Base-by-base conservation (phyloP, 2,797 vertebrate species). In the Acrossocheilus wenchowensis region DNA sequence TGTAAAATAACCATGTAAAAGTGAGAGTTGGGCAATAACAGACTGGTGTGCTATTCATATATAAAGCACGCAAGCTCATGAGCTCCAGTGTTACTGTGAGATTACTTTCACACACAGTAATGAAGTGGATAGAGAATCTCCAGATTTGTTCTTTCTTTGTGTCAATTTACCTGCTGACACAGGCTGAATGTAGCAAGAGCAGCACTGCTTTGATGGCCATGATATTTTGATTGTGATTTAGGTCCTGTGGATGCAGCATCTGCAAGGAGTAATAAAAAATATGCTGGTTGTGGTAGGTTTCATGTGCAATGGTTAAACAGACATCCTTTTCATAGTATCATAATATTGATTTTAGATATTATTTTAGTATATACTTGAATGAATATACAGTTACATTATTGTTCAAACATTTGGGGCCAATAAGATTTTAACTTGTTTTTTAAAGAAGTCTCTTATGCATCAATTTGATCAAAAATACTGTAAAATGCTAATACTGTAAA, bases 111-210 rank as follows among this genome's bases (percentile, higher is more conserved):
- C 12, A 39, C 62, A 78, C 34, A 69, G 48, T 30, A 54, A 84
- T 78, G 83, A 39, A 45, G n/a, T 57, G 75, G 83, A 57, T 3
- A 34, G 50, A 78, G 50, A 78, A 71, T 41, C 48, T 85, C 2
- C 36, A 45, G 36, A 30, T 85, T 79, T 72, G 19, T 11, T 79
- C 39, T 45, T 60, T 85, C 39, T 72, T 79, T 17, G 39, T 72
- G 26, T 85, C 26, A 12, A 0, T 71, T 78, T 78, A 41, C 62
- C 34, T 69, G 74, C 62, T 69, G 26, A 54, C 36, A 57, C 36
- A 43, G 72, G 34, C 26, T 26, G 64, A 64, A 64, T 75, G 82
- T 50, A 41, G 82, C 75, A 50, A 83, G 36, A 57, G 8, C 43
- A 69, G 26, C 39, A 62, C 4, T 2, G 52, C 52, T 73, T 82